These are phyloP conservation scores for Diadophis punctatus DNA, from an alignment of 2,113 vertebrate species.

Conservation along the genomic window DNA sequence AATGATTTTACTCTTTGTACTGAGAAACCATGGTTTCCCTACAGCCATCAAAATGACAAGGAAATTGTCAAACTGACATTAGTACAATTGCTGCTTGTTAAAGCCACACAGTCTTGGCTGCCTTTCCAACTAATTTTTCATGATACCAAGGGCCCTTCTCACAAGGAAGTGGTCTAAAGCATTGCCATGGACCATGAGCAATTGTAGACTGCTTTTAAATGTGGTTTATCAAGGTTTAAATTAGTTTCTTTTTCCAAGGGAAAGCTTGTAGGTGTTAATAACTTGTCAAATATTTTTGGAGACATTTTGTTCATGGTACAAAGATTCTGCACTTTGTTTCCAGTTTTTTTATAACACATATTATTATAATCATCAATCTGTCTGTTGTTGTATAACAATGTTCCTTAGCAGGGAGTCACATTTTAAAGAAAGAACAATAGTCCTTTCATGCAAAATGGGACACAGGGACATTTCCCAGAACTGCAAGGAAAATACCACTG, in stretches of 20 bases:
- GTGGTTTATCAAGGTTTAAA: background rate
- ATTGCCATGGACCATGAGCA: background rate
- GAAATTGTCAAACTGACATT: background rate
- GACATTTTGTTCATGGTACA: background rate
- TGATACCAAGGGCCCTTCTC: background rate
- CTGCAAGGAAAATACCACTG: background rate
- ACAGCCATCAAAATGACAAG: background rate
- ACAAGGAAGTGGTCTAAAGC: background rate
- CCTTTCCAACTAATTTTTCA: background rate
- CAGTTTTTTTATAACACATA: background rate
- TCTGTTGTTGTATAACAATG: background rate
- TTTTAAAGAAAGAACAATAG: background rate
- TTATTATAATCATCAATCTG: background rate
- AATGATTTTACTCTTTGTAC: background rate
- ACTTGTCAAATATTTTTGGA: background rate
- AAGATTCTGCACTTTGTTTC: background rate
- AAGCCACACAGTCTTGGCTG: background rate
- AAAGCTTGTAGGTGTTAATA: background rate
- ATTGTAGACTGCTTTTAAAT: background rate
- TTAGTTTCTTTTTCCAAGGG: background rate
- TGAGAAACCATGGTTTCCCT: background rate
- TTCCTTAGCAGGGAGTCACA: background rate
- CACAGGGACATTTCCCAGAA: background rate
- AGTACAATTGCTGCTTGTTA: background rate
- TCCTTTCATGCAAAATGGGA: background rate